These are phyloP conservation scores for Nomada flava DNA, from an alignment of 2,888 invertebrate genomes.

Conservation along the genomic window DNA sequence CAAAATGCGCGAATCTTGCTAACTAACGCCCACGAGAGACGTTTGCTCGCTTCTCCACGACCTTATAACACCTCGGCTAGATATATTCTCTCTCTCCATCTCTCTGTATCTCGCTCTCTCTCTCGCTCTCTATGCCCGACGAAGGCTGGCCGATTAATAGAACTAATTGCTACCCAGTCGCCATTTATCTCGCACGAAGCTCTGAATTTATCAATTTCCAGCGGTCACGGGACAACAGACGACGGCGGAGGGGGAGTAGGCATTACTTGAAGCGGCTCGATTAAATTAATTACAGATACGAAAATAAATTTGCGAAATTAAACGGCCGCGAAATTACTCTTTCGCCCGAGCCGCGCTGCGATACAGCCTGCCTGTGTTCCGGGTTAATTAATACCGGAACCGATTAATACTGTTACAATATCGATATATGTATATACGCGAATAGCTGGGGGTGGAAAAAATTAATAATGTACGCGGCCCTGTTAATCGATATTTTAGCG, in stretches of 20 bases:
- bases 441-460: not conserved
- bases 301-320: constrained; percentile 51
- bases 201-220: constrained; percentile 52
- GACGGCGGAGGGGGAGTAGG: not conserved
- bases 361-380: not conserved
- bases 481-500: constrained; percentile 18
- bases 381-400: constrained; percentile 45
- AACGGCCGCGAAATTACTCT: constrained; percentile 48
- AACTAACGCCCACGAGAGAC: constrained; percentile 39
- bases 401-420: constrained; percentile 34
- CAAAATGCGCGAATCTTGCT: constrained; percentile 42
- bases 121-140: not conserved
- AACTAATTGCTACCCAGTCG: constrained; percentile 41
- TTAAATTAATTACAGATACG: constrained; percentile 46
- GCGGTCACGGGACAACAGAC: not conserved
- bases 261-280: constrained; percentile 28
- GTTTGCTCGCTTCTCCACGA: not conserved
- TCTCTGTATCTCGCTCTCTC: not conserved
- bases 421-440: not conserved
- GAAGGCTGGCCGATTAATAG: constrained; percentile 32
- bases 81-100: not conserved
- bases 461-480: constrained; percentile 32
- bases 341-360: not conserved
- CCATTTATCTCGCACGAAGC: constrained; percentile 36
- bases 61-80: not conserved